Evolutionary conservation across 2,113 vertebrate genomes (phyloP).

Genomic region (Vidua macroura): DNA sequence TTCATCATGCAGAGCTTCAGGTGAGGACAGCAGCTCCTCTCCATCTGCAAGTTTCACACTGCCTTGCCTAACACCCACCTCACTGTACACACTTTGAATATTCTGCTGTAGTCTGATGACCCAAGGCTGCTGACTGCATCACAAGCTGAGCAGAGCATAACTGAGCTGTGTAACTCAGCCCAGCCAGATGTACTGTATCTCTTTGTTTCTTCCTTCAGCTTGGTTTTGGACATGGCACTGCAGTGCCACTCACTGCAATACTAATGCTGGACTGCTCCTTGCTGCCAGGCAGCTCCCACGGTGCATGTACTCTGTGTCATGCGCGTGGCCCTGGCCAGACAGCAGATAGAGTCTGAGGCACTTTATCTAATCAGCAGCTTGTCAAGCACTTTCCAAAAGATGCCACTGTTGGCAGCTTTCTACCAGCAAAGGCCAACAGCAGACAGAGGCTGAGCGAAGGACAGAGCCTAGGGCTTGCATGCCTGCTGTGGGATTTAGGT

Average conservation of each 20-base stretch:
- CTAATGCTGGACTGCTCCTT: not conserved
- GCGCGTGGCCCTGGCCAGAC: fast-evolving
- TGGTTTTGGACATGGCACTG: not conserved
- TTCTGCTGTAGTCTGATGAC: fast-evolving
- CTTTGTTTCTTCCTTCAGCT: not conserved
- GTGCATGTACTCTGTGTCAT: fast-evolving
- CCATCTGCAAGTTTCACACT: not conserved
- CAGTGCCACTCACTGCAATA: not conserved
- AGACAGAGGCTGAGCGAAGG: not conserved
- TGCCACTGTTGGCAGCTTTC: not conserved
- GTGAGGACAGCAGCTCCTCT: constrained; percentile 65
- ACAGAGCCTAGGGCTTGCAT: not conserved
- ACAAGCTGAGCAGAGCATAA: not conserved
- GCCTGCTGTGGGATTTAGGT: not conserved
- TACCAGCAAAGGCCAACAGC: not conserved
- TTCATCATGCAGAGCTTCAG: constrained; percentile 94
- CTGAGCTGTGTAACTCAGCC: not conserved
- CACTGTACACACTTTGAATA: fast-evolving
- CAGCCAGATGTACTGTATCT: not conserved
- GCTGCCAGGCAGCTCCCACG: not conserved
- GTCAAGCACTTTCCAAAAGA: not conserved
- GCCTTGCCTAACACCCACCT: not conserved
- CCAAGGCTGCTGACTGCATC: not conserved
- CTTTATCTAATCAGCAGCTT: not conserved
- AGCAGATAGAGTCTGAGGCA: not conserved